These are phyloP conservation scores for Dasyprocta punctata DNA, from an alignment of 2,113 vertebrate genomes.

Conservation along the genomic window DNA sequence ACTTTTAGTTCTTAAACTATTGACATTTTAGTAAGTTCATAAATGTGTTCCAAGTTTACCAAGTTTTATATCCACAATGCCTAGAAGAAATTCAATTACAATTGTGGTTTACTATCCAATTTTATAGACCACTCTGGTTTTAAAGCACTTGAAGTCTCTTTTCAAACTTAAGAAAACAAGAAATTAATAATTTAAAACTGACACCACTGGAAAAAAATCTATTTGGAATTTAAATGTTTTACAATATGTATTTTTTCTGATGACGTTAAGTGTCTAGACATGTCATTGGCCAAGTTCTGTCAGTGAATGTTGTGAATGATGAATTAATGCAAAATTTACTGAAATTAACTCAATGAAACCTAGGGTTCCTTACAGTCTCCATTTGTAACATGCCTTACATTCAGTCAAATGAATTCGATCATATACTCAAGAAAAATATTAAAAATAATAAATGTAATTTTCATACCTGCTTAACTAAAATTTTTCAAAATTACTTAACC, in stretches of 20 bases:
- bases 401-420: not conserved
- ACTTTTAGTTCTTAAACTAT: not conserved
- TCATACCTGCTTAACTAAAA: not conserved
- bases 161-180: not conserved
- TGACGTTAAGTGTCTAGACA: not conserved
- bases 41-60: slow-evolving; percentile 37
- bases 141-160: not conserved
- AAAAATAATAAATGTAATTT: not conserved
- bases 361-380: not conserved
- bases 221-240: not conserved
- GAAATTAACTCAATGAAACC: not conserved
- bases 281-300: not conserved
- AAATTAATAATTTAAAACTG: not conserved
- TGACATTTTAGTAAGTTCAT: slow-evolving; percentile 37
- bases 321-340: not conserved
- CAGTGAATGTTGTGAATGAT: not conserved
- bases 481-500: not conserved
- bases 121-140: not conserved
- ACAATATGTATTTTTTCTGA: not conserved
- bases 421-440: not conserved
- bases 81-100: not conserved
- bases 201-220: not conserved
- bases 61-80: not conserved
- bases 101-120: not conserved
- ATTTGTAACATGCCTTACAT: not conserved